Percentiles rank a stretch among this genome's conserved stretches.
These are phyloP conservation scores for Lamellibrachia luymesi DNA, from an alignment of 1,140 invertebrate species.

Conservation along the genomic window DNA sequence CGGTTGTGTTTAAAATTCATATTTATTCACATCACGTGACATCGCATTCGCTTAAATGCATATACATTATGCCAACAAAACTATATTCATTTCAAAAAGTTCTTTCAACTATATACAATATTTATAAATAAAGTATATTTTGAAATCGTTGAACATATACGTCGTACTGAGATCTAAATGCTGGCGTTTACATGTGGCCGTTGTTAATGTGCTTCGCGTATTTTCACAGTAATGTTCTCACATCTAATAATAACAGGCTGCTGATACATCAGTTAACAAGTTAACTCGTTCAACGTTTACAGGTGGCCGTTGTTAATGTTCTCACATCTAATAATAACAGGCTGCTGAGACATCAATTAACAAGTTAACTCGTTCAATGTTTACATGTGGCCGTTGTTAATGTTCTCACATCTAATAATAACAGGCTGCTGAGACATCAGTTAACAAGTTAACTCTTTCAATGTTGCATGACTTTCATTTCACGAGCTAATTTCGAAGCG, in stretches of 20 bases:
- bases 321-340: too few species aligned
- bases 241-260: neutral
- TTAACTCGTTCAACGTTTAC: too few species aligned
- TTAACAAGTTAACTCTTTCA: neutral
- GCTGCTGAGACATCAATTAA: too few species aligned
- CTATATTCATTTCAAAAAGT: too few species aligned
- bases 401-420: neutral
- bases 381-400: neutral
- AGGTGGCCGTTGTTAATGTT: too few species aligned
- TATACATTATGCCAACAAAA: too few species aligned
- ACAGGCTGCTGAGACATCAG: too few species aligned
- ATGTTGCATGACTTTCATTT: neutral
- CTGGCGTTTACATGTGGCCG: neutral
- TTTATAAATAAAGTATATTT: neutral
- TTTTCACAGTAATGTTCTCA: neutral
- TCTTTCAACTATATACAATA: neutral
- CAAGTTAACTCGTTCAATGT: too few species aligned
- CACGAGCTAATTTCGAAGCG: neutral
- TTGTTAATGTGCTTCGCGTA: neutral
- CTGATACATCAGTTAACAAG: neutral
- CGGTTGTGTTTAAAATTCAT: too few species aligned
- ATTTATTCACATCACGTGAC: too few species aligned
- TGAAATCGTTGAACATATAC: neutral
- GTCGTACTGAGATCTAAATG: neutral
- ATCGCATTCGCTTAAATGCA: too few species aligned